phyloP scores from a whole-genome alignment of 1,140 invertebrate genomes.

The Heliconius nattereri region DNA sequence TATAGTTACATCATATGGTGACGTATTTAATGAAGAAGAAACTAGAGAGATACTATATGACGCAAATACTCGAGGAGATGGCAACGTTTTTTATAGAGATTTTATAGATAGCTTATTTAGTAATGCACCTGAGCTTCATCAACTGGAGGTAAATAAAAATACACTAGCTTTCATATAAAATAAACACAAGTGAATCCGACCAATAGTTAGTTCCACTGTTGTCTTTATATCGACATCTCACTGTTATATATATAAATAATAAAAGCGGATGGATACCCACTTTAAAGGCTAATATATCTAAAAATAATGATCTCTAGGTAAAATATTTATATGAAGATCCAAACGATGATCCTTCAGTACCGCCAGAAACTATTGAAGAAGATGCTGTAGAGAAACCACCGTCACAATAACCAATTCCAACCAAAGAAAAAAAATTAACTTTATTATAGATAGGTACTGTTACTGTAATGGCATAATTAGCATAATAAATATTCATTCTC shows the following conservation, averaged over 20 bases:
- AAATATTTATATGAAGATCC: constrained; percentile 67
- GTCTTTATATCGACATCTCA: no score
- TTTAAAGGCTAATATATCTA: background rate
- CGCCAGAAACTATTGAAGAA: constrained; percentile 50
- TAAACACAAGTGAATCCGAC: no score
- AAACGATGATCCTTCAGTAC: constrained; percentile 69
- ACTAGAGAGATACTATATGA: constrained; percentile 64
- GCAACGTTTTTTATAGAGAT: constrained; percentile 67
- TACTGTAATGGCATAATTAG: background rate
- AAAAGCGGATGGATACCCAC: background rate
- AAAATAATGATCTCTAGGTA: constrained; percentile 39
- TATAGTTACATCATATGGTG: constrained; percentile 59
- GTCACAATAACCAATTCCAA: constrained; percentile 2
- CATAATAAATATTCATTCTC: background rate
- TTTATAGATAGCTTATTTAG: constrained; percentile 70
- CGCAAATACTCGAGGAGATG: constrained; percentile 69
- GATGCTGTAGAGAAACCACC: constrained; percentile 30
- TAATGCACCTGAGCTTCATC: constrained; percentile 63
- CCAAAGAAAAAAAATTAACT: background rate
- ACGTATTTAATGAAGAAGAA: constrained; percentile 59
- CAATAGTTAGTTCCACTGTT: no score
- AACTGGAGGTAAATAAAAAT: constrained; percentile 25
- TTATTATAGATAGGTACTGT: background rate
- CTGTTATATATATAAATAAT: no score
- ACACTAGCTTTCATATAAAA: no score